A percentile compares a stretch with the other conserved stretches of the same genome.
phyloP scores from a whole-genome alignment of 2,797 vertebrate genomes.

The Coregonus ussuriensis region DNA sequence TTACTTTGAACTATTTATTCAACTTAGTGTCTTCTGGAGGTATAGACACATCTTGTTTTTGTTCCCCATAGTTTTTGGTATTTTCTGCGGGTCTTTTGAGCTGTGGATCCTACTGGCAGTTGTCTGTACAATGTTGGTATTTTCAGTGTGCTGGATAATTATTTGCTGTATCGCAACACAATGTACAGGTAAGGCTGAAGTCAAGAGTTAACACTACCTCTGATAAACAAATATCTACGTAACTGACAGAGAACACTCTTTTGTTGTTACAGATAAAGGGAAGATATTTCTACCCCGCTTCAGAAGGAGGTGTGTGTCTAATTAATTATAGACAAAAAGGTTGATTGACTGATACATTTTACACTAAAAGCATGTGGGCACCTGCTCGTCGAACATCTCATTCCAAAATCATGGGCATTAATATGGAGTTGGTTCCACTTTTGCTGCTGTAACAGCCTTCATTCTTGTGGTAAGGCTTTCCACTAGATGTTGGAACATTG shows the following conservation, averaged over 20 bases:
- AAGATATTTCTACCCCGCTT: constrained; percentile 29
- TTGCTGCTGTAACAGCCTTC: no score
- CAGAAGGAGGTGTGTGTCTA: constrained; percentile 52
- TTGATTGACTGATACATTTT: neutral
- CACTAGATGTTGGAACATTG: no score
- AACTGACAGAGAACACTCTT: constrained; percentile 17
- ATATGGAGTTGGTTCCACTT: no score
- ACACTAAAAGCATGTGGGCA: no score
- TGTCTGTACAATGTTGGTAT: constrained; percentile 31
- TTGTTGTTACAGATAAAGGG: constrained; percentile 48
- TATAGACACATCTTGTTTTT: neutral
- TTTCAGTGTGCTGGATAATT: constrained; percentile 64
- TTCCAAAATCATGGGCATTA: no score
- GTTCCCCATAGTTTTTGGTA: constrained; percentile 17
- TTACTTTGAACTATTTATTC: neutral
- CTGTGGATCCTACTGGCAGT: neutral
- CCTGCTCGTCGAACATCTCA: no score
- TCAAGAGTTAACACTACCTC: neutral
- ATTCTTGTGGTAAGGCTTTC: no score
- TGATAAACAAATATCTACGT: neutral
- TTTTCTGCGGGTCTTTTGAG: fast-evolving
- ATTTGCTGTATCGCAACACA: constrained; percentile 53
- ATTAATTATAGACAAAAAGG: neutral
- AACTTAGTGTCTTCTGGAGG: neutral
- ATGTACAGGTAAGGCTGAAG: constrained; percentile 58